A percentile compares a stretch with the other conserved stretches of the same genome.
These are phyloP conservation scores for Musca vetustissima DNA, from an alignment of 1,140 invertebrate species.

Conservation along the genomic window DNA sequence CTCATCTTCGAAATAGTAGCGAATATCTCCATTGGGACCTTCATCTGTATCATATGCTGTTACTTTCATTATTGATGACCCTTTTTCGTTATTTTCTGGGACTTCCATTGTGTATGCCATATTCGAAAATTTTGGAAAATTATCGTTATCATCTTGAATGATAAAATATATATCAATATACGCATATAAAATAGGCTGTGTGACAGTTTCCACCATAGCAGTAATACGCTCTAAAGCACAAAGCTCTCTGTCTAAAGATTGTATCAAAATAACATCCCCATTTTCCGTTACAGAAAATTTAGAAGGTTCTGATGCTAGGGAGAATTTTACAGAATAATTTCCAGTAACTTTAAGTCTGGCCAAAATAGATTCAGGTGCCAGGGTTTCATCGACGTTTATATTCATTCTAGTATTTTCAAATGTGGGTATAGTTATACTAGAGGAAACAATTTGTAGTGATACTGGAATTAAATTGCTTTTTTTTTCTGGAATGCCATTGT, in stretches of 20 bases:
- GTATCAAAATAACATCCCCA: constrained; percentile 72
- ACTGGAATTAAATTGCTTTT: constrained; percentile 77
- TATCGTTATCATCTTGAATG: constrained; percentile 89
- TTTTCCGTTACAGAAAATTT: constrained; percentile 73
- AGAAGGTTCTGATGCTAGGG: constrained; percentile 63
- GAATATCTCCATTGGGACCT: constrained; percentile 82
- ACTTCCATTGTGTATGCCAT: constrained; percentile 74
- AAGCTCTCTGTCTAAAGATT: constrained; percentile 76
- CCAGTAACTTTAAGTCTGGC: constrained; percentile 63
- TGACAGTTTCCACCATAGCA: constrained; percentile 78
- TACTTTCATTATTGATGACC: constrained; percentile 74
- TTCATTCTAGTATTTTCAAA: constrained; percentile 73
- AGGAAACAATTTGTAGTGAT: constrained; percentile 73
- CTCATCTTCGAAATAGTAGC: constrained; percentile 70
- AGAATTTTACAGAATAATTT: constrained; percentile 65
- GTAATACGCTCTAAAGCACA: constrained; percentile 74
- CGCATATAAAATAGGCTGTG: constrained; percentile 71
- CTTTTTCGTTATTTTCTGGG: constrained; percentile 81
- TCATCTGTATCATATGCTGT: constrained; percentile 63
- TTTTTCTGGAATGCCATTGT: constrained; percentile 67
- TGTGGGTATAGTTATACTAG: constrained; percentile 68
- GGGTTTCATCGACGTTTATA: constrained; percentile 80
- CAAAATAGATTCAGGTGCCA: constrained; percentile 67
- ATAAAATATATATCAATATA: constrained; percentile 76
- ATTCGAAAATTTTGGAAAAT: constrained; percentile 83